phyloP scores from a whole-genome alignment of 2,797 vertebrate genomes.

The Oryzias dopingdopingensis region DNA sequence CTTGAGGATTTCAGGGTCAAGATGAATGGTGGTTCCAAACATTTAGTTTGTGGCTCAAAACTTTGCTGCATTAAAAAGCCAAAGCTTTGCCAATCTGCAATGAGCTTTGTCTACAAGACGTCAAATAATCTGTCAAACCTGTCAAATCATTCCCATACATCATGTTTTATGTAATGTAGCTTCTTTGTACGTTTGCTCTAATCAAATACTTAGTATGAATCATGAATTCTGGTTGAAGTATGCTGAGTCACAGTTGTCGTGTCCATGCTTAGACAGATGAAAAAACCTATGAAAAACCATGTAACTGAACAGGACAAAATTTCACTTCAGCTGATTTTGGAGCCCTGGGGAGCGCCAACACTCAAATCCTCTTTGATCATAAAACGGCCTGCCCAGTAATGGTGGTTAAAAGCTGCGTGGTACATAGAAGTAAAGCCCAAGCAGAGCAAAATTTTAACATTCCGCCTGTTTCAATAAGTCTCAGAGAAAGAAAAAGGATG shows the following conservation, averaged over 20 bases:
- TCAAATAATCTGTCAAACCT: too few species aligned
- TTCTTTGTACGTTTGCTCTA: too few species aligned
- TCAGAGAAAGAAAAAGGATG: constrained; percentile 22
- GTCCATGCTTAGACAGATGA: constrained; percentile 72
- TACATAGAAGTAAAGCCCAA: constrained; percentile 51
- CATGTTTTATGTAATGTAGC: too few species aligned
- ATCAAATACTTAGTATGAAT: too few species aligned
- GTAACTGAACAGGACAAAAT: constrained; percentile 58
- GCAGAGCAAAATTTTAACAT: constrained; percentile 49
- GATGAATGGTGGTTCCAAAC: too few species aligned
- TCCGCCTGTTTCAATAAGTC: constrained; percentile 42
- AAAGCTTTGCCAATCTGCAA: too few species aligned
- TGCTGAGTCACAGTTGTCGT: constrained; percentile 66
- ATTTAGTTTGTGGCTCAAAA: too few species aligned
- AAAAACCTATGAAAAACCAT: constrained; percentile 69
- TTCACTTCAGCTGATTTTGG: constrained; percentile 75
- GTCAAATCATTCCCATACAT: too few species aligned
- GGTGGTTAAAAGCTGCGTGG: constrained; percentile 74
- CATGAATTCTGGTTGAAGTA: constrained; percentile 45
- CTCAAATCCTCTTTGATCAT: constrained; percentile 81
- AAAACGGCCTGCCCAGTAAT: constrained; percentile 80
- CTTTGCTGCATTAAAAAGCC: too few species aligned
- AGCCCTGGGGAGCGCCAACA: constrained; percentile 71
- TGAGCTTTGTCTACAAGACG: too few species aligned
- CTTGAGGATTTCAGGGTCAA: too few species aligned